Conservation (phyloP, 2,888 invertebrate genomes). For the Nomada ruficornis region DNA sequence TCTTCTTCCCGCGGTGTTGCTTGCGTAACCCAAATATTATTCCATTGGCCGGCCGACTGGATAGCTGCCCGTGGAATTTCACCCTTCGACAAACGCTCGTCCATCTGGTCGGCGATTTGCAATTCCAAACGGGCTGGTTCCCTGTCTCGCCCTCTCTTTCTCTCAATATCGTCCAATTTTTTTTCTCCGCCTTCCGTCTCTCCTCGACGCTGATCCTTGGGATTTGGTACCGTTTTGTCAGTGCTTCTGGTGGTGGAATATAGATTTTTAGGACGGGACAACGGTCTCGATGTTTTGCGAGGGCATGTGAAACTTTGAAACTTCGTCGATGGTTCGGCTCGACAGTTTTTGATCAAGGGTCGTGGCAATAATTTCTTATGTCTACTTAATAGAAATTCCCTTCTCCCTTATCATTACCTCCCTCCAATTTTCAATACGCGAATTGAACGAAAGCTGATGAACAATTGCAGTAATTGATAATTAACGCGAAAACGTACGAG, state of each 20-base stretch:
- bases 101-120: slow-evolving; percentile 77
- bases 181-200: slow-evolving; percentile 35
- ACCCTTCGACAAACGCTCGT: slow-evolving; percentile 69
- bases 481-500: background rate
- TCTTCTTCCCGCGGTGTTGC: slow-evolving; percentile 10
- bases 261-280: background rate
- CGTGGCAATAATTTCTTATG: no score
- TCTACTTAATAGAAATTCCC: no score
- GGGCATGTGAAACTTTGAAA: background rate
- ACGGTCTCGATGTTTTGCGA: background rate
- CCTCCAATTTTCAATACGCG: no score
- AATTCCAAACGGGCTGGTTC: slow-evolving; percentile 70
- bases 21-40: slow-evolving; percentile 74
- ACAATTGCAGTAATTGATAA: background rate
- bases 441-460: no score
- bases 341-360: background rate
- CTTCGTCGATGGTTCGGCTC: background rate
- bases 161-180: slow-evolving; percentile 17
- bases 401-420: no score
- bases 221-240: slow-evolving; percentile 2
- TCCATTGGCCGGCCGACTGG: slow-evolving; percentile 55
- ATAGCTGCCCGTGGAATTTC: slow-evolving; percentile 60
- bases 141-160: background rate
- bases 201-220: background rate
- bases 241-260: background rate